Conservation (phyloP, 2,888 invertebrate genomes). For the Archips crataeganus region DNA sequence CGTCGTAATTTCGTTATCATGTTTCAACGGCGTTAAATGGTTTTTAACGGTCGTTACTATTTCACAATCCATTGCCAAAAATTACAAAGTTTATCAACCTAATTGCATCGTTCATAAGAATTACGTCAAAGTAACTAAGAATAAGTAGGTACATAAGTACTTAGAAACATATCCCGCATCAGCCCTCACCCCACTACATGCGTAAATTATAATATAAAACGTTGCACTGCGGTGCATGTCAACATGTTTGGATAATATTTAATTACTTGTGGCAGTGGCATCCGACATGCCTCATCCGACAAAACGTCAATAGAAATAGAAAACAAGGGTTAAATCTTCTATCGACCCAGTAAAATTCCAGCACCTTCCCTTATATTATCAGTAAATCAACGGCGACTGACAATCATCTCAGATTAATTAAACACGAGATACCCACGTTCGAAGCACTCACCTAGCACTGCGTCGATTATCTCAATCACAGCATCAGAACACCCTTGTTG, state of each 20-base stretch:
- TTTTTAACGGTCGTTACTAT: conserved; percentile 7
- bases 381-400: neutral
- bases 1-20: neutral
- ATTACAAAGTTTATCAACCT: conserved; percentile 28
- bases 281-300: conserved; percentile 9
- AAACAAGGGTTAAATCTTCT: neutral
- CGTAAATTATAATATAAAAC: conserved; percentile 1
- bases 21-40: neutral
- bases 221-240: conserved; percentile 6
- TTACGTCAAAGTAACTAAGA: conserved; percentile 9
- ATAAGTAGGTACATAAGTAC: too few species aligned
- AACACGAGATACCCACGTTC: conserved; percentile 4
- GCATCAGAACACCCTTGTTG: conserved; percentile 2
- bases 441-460: conserved; percentile 9
- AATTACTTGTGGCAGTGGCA: too few species aligned
- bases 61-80: conserved; percentile 23
- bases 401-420: neutral
- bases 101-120: conserved; percentile 11
- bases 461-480: neutral
- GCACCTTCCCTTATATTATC: neutral
- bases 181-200: conserved; percentile 19
- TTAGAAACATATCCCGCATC: conserved; percentile 6
- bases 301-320: neutral
- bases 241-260: conserved; percentile 1
- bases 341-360: conserved; percentile 21